Evolutionary conservation across 2,888 invertebrate species (phyloP).

Genomic region (Nesidiocoris tenuis): DNA sequence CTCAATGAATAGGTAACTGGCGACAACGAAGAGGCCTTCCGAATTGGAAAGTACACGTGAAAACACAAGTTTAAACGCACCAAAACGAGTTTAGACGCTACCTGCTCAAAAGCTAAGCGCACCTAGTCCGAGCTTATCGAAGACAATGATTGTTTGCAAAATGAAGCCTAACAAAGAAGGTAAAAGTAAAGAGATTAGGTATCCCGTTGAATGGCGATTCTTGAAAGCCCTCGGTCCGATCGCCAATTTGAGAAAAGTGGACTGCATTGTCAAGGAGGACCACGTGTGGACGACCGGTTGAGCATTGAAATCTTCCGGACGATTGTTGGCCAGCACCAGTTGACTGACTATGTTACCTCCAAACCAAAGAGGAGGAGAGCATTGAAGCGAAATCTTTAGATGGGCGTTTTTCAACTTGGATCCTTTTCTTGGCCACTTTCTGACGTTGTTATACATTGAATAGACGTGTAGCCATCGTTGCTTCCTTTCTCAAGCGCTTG

Average conservation of each 20-base stretch:
- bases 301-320: neutral
- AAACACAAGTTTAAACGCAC: too few species aligned
- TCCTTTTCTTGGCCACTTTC: neutral
- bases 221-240: neutral
- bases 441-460: neutral
- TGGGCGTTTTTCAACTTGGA: neutral
- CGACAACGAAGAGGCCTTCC: too few species aligned
- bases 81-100: neutral
- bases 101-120: neutral
- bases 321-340: neutral
- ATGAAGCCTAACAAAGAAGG: neutral
- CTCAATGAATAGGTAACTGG: too few species aligned
- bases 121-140: neutral
- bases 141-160: neutral
- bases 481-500: neutral
- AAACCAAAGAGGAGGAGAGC: neutral
- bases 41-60: too few species aligned
- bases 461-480: neutral
- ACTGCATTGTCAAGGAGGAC: neutral
- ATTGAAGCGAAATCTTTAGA: neutral
- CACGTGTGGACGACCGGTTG: neutral
- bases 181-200: neutral
- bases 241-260: neutral
- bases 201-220: neutral
- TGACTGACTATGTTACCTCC: neutral